Conservation (phyloP, 2,888 invertebrate species). For the Drosophila suboccidentalis region DNA sequence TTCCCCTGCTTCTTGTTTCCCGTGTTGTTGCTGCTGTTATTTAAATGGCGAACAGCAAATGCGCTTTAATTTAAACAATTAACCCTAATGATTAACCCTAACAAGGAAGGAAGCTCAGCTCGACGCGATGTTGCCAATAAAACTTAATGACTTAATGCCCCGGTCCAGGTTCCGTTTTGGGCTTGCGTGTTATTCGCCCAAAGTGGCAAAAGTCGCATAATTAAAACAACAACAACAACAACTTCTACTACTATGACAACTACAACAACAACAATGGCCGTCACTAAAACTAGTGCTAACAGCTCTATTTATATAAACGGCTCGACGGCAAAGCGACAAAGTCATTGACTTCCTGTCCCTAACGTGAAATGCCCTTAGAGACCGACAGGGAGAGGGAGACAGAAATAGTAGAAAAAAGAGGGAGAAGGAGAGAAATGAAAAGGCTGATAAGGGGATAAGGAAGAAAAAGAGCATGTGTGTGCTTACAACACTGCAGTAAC, state of each 20-base stretch:
- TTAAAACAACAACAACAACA: constrained; percentile 57
- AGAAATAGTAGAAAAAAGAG: not conserved
- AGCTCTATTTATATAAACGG: constrained; percentile 76
- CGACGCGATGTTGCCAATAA: constrained; percentile 63
- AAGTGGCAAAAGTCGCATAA: constrained; percentile 77
- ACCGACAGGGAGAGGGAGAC: not conserved
- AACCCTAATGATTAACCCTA: constrained; percentile 77
- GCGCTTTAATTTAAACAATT: constrained; percentile 79
- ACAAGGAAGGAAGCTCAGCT: constrained; percentile 29
- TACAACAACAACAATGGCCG: constrained; percentile 23
- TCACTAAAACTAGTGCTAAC: constrained; percentile 73
- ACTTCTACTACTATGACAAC: constrained; percentile 25
- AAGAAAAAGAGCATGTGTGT: constrained; percentile 35
- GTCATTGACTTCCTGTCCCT: constrained; percentile 74
- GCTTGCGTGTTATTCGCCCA: constrained; percentile 56
- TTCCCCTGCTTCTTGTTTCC: not conserved
- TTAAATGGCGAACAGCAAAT: constrained; percentile 54
- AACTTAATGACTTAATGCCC: constrained; percentile 79
- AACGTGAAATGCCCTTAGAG: constrained; percentile 33
- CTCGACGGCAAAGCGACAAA: constrained; percentile 60
- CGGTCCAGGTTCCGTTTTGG: constrained; percentile 43
- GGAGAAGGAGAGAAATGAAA: not conserved
- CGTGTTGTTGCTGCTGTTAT: constrained; percentile 42
- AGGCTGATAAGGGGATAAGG: not conserved
- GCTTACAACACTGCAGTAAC: constrained; percentile 59